These are phyloP conservation scores for Yponomeuta cagnagella DNA, from an alignment of 2,888 invertebrate genomes.

Conservation along the genomic window DNA sequence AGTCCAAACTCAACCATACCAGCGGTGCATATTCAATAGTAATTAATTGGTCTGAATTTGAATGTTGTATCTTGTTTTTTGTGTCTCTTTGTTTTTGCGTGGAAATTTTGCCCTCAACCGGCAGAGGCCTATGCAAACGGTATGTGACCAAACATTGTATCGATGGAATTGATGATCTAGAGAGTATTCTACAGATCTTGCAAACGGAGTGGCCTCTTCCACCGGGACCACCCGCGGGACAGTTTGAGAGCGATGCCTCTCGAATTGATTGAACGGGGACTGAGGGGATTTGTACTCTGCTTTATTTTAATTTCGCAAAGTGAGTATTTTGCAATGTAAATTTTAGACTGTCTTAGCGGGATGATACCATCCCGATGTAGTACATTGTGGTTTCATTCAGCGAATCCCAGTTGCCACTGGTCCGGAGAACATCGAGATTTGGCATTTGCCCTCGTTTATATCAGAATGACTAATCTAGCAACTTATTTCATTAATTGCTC, in stretches of 20 bases:
- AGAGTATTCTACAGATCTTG: background rate
- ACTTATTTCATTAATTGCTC: background rate
- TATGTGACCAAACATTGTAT: conserved; percentile 22
- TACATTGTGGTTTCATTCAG: conserved; percentile 34
- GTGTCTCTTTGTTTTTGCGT: background rate
- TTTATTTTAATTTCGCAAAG: conserved; percentile 73
- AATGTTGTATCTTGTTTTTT: background rate
- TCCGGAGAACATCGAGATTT: background rate
- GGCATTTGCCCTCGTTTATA: background rate
- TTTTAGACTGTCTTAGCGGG: conserved; percentile 37
- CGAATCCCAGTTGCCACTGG: background rate
- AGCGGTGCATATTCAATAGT: conserved; percentile 69
- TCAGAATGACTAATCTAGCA: background rate
- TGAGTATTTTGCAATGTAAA: conserved; percentile 68
- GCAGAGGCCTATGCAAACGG: conserved; percentile 24
- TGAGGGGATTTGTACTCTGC: conserved; percentile 58
- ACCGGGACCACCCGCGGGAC: conserved; percentile 50
- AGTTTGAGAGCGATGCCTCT: conserved; percentile 58
- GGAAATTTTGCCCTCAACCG: background rate
- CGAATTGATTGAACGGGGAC: conserved; percentile 73
- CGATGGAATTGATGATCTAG: conserved; percentile 7
- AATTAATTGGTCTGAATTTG: background rate
- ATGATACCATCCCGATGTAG: conserved; percentile 36
- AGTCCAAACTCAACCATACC: conserved; percentile 52
- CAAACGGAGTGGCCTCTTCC: conserved; percentile 5